Evolutionary conservation across 2,888 invertebrate species (phyloP).

Genomic region (Baronia brevicornis): DNA sequence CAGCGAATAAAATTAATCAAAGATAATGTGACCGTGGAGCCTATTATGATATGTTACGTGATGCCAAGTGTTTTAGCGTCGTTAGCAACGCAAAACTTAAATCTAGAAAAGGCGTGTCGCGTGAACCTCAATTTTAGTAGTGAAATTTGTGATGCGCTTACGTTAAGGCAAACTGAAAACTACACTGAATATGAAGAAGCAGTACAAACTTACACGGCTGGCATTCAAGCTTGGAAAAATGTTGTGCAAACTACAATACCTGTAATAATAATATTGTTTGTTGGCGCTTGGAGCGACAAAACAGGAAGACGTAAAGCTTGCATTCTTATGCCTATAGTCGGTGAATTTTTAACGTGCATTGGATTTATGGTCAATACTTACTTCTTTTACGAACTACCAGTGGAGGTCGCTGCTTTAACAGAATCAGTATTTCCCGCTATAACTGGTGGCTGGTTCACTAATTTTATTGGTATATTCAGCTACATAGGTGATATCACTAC

Average conservation of each 20-base stretch:
- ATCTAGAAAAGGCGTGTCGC: constrained; percentile 88
- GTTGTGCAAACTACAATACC: constrained; percentile 87
- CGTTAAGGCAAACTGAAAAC: constrained; percentile 80
- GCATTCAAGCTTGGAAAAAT: constrained; percentile 89
- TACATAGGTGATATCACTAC: constrained; percentile 91
- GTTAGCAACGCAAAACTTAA: constrained; percentile 87
- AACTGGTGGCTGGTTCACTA: constrained; percentile 90
- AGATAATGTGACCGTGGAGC: constrained; percentile 81
- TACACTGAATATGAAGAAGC: constrained; percentile 72
- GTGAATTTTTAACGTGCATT: constrained; percentile 85
- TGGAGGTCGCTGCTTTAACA: constrained; percentile 85
- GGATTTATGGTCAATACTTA: constrained; percentile 87
- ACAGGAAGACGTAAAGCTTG: constrained; percentile 83
- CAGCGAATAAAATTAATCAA: constrained; percentile 53
- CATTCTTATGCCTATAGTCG: constrained; percentile 86
- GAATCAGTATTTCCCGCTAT: constrained; percentile 88
- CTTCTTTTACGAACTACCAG: constrained; percentile 84
- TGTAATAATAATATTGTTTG: constrained; percentile 86
- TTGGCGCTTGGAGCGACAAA: constrained; percentile 87
- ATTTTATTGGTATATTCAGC: constrained; percentile 90
- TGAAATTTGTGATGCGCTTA: constrained; percentile 84
- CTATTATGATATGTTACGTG: constrained; percentile 76
- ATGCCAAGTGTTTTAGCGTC: constrained; percentile 79
- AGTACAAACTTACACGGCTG: constrained; percentile 83
- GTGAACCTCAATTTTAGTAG: constrained; percentile 84